These are phyloP conservation scores for Choloepus didactylus DNA, from an alignment of 2,797 vertebrate genomes.

Conservation along the genomic window DNA sequence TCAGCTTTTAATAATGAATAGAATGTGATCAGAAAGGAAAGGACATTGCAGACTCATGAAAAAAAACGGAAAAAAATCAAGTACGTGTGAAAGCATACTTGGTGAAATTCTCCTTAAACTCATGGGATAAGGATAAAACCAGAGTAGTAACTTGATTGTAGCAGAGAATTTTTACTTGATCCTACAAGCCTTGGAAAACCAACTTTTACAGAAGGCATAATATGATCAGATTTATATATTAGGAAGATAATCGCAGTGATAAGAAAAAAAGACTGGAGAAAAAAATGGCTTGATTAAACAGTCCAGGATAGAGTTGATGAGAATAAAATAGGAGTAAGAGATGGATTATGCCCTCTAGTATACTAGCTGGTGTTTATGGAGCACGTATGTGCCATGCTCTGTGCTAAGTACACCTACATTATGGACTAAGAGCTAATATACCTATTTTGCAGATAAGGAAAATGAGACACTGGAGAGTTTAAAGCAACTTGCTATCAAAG, in stretches of 20 bases:
- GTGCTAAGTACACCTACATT: not conserved
- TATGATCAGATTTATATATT: not conserved
- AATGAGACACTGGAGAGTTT: not conserved
- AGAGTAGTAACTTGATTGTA: not conserved
- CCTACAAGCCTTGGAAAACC: not conserved
- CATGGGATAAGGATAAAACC: not conserved
- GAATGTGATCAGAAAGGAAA: not conserved
- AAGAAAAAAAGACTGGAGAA: not conserved
- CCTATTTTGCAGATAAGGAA: not conserved
- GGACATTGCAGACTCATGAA: not conserved
- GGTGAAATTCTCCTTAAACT: not conserved
- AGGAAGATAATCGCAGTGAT: not conserved
- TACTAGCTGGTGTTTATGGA: not conserved
- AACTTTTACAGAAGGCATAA: slow-evolving; percentile 13
- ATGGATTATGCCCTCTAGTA: not conserved
- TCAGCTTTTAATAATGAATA: slow-evolving; percentile 21
- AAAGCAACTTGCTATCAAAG: not conserved
- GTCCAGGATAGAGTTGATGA: not conserved
- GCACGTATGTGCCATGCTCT: not conserved
- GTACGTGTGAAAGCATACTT: not conserved
- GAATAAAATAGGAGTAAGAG: not conserved
- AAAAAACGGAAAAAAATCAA: not conserved
- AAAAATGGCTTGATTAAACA: not conserved
- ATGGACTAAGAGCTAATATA: not conserved
- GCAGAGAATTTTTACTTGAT: not conserved